These are phyloP conservation scores for Pterostichus niger DNA, from an alignment of 2,888 invertebrate genomes.

Conservation along the genomic window DNA sequence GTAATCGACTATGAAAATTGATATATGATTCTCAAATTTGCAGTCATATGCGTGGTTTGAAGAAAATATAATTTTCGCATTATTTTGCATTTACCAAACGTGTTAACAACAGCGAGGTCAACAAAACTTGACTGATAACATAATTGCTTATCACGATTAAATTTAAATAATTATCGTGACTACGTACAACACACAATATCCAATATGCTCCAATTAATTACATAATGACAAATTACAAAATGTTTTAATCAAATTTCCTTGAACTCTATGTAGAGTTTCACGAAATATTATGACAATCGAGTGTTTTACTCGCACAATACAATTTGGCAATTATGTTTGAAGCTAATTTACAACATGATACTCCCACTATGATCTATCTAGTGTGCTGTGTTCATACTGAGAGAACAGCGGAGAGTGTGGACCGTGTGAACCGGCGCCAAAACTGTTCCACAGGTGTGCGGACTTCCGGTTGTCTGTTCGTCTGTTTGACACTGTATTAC, in stretches of 20 bases:
- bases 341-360: slow-evolving; percentile 36
- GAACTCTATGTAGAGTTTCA: not conserved
- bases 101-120: not conserved
- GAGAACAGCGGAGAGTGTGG: slow-evolving; percentile 29
- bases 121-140: not conserved
- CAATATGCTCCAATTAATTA: slow-evolving; percentile 19
- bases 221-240: not conserved
- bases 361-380: slow-evolving; percentile 36
- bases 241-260: not conserved
- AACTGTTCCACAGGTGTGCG: slow-evolving; percentile 62
- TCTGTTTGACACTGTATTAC: not conserved
- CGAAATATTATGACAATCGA: slow-evolving; percentile 9
- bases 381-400: slow-evolving; percentile 23
- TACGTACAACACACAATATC: not conserved
- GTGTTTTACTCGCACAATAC: not conserved
- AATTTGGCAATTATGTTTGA: slow-evolving; percentile 41
- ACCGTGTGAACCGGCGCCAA: slow-evolving; percentile 63
- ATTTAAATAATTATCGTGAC: slow-evolving; percentile 16
- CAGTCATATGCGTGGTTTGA: no score
- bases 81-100: no score
- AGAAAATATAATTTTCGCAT: no score
- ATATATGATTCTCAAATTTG: no score
- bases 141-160: slow-evolving; percentile 2
- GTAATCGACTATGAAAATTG: no score
- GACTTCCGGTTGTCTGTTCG: slow-evolving; percentile 52